Conservation (phyloP, 2,797 vertebrate genomes). For the Meda fulgida region DNA sequence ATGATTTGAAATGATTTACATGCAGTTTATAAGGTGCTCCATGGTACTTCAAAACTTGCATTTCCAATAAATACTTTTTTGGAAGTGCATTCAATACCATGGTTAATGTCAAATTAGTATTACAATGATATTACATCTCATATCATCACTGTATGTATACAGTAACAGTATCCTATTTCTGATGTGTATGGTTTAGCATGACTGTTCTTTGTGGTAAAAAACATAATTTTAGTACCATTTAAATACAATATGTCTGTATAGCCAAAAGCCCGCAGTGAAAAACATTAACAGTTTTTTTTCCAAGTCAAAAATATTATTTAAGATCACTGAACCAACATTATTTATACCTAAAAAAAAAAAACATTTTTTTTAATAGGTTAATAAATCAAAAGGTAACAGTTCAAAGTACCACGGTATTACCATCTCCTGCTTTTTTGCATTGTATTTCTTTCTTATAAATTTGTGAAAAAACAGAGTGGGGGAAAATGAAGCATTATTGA, state of each 20-base stretch:
- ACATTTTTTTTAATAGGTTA: background rate
- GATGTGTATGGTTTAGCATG: background rate
- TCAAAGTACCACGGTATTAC: background rate
- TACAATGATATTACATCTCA: background rate
- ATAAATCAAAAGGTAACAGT: background rate
- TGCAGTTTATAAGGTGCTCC: background rate
- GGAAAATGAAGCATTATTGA: background rate
- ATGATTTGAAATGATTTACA: background rate
- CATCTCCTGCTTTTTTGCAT: background rate
- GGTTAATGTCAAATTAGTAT: background rate
- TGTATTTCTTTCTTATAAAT: slow-evolving; percentile 1
- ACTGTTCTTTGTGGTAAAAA: background rate
- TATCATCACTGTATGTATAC: background rate
- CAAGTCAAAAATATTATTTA: too few relatives aligned
- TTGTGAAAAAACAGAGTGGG: background rate
- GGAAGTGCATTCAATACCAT: background rate
- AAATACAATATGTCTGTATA: too few relatives aligned
- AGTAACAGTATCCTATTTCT: background rate
- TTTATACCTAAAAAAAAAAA: too few relatives aligned
- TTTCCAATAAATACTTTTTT: background rate
- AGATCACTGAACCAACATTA: too few relatives aligned
- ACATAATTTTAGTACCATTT: background rate
- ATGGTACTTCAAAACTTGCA: too few relatives aligned
- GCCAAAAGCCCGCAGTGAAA: too few relatives aligned
- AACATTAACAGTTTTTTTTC: too few relatives aligned